phyloP scores from a whole-genome alignment of 2,888 invertebrate genomes.

The Plusia festucae region DNA sequence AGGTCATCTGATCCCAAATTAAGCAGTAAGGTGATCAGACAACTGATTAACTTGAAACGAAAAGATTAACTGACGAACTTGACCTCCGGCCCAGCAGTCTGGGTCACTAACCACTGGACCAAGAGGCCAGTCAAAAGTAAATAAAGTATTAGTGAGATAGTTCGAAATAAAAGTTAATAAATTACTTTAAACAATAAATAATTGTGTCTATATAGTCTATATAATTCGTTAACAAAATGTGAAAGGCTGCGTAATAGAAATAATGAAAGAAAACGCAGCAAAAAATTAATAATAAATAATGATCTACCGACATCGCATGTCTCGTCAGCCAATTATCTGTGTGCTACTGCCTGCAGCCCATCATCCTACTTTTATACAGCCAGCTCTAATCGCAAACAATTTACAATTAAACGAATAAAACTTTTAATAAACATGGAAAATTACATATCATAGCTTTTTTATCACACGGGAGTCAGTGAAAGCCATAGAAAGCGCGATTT shows the following conservation, averaged over 20 bases:
- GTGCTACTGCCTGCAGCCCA: slow-evolving; percentile 20
- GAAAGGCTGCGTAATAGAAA: not conserved
- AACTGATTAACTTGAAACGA: too few species aligned
- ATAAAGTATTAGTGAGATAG: too few species aligned
- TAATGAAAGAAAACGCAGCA: slow-evolving; percentile 23
- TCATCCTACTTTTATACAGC: slow-evolving; percentile 48
- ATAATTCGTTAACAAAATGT: not conserved
- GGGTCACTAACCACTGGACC: too few species aligned
- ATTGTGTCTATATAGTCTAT: not conserved
- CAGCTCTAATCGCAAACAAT: slow-evolving; percentile 52
- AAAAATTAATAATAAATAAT: slow-evolving; percentile 48
- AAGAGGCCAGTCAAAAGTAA: too few species aligned
- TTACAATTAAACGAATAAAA: slow-evolving; percentile 54
- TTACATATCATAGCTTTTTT: slow-evolving; percentile 57
- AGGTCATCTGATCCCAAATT: too few species aligned
- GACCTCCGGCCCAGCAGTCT: too few species aligned
- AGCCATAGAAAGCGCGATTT: slow-evolving; percentile 67
- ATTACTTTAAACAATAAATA: not conserved
- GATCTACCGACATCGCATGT: slow-evolving; percentile 36
- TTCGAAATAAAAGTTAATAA: not conserved
- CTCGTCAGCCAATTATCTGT: slow-evolving; percentile 32
- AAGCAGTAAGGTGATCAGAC: too few species aligned
- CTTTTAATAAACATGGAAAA: slow-evolving; percentile 60
- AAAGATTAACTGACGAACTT: too few species aligned
- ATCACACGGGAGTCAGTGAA: slow-evolving; percentile 65